Evolutionary conservation across 2,797 vertebrate genomes (phyloP).

Genomic region (Argyrosomus regius): DNA sequence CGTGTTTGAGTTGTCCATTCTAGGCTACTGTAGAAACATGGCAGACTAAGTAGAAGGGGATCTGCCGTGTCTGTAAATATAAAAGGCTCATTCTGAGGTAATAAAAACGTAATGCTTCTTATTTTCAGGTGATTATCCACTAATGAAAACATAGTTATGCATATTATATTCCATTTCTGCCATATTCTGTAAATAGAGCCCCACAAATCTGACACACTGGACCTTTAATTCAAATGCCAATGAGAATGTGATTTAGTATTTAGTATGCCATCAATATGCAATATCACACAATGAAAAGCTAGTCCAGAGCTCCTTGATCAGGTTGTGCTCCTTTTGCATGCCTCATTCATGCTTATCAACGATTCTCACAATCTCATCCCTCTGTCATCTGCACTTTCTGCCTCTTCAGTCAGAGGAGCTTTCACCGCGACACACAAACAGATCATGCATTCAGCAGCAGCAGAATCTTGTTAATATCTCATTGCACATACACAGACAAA

Average conservation of each 20-base stretch:
- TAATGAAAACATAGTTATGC: too few relatives aligned
- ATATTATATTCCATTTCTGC: too few relatives aligned
- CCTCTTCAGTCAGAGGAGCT: conserved; percentile 23
- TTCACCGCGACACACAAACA: conserved; percentile 15
- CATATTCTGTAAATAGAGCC: too few relatives aligned
- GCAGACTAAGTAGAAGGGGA: too few relatives aligned
- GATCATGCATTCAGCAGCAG: conserved; percentile 36
- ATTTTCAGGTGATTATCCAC: too few relatives aligned
- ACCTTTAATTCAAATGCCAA: conserved; percentile 6
- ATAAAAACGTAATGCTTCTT: too few relatives aligned
- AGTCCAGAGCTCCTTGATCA: conserved; percentile 5
- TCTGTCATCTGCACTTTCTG: conserved; percentile 38
- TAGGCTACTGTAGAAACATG: too few relatives aligned
- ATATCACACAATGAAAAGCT: conserved; percentile 9
- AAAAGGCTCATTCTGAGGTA: too few relatives aligned
- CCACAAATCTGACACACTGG: too few relatives aligned
- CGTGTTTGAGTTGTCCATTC: too few relatives aligned
- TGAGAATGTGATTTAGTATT: conserved; percentile 14
- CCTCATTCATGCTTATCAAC: conserved; percentile 14
- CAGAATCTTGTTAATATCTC: conserved; percentile 54
- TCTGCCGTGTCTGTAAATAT: too few relatives aligned
- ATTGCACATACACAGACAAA: conserved; percentile 44
- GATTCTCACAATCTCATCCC: conserved; percentile 43
- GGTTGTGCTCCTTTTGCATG: neutral
- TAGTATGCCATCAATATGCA: conserved; percentile 24